Evolutionary conservation across 2,888 invertebrate genomes (phyloP).

Genomic region (Platycheirus rosarum): DNA sequence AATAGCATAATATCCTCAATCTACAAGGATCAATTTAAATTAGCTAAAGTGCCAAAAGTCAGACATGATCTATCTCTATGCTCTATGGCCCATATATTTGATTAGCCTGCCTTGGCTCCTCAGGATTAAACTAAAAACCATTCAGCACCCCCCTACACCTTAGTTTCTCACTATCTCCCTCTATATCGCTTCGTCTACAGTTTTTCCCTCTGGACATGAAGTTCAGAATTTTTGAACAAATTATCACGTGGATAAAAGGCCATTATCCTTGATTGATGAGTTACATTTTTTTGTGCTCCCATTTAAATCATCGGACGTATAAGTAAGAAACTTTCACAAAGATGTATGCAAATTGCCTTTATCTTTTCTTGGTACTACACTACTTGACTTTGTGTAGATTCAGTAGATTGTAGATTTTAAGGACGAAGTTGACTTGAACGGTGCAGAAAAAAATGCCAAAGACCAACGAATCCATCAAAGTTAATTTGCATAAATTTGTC

Average conservation of each 20-base stretch:
- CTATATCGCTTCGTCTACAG: background rate
- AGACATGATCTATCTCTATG: slow-evolving; percentile 12
- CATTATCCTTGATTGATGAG: slow-evolving; percentile 72
- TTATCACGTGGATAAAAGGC: slow-evolving; percentile 64
- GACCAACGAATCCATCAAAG: slow-evolving; percentile 69
- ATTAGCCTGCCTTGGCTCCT: slow-evolving; percentile 11
- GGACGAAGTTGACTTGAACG: slow-evolving; percentile 6
- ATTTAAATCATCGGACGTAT: background rate
- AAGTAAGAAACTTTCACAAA: background rate
- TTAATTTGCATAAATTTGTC: slow-evolving; percentile 73
- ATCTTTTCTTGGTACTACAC: slow-evolving; percentile 28
- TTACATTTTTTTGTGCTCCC: slow-evolving; percentile 9
- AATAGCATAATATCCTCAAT: slow-evolving; percentile 26
- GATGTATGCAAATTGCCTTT: slow-evolving; percentile 63
- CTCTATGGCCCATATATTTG: background rate
- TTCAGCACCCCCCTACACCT: too few species aligned
- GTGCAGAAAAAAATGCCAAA: slow-evolving; percentile 8
- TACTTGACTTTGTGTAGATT: slow-evolving; percentile 8
- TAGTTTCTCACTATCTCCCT: too few species aligned
- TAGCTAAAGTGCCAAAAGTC: slow-evolving; percentile 46
- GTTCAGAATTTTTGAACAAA: slow-evolving; percentile 52
- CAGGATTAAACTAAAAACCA: slow-evolving; percentile 62
- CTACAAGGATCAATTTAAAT: slow-evolving; percentile 59
- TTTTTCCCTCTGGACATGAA: slow-evolving; percentile 9
- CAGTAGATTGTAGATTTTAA: background rate